Percentiles rank a stretch among this genome's conserved stretches.
These are phyloP conservation scores for Pantala flavescens DNA, from an alignment of 1,140 invertebrate genomes.

Conservation along the genomic window DNA sequence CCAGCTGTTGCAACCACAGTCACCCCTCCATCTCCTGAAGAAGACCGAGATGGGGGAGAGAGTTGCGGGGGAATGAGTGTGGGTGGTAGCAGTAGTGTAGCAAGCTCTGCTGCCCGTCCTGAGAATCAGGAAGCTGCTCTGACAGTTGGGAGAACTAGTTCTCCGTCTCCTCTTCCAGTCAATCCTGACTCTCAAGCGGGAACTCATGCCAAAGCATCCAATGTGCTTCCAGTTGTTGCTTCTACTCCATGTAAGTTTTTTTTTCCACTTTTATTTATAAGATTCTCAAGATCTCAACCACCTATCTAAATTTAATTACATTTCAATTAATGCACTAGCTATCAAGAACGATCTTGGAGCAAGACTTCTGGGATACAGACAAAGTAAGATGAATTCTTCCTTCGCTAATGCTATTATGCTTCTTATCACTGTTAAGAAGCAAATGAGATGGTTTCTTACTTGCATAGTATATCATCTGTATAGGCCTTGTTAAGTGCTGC, in stretches of 20 bases:
- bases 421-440: too few species aligned
- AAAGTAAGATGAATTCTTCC: too few species aligned
- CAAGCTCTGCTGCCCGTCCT: constrained; percentile 17
- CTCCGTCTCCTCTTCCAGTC: background rate
- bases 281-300: too few species aligned
- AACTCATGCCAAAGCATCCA: background rate
- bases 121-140: background rate
- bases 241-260: background rate
- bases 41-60: background rate
- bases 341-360: too few species aligned
- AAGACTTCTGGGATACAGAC: too few species aligned
- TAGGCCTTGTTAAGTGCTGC: too few species aligned
- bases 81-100: constrained; percentile 15
- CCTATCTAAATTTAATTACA: too few species aligned
- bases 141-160: background rate
- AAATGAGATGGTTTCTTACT: too few species aligned
- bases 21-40: constrained; percentile 18
- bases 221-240: background rate
- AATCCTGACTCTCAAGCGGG: background rate
- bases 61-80: background rate
- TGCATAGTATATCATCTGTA: too few species aligned
- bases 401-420: too few species aligned
- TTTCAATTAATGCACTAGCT: too few species aligned
- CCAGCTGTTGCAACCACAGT: constrained; percentile 24
- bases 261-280: too few species aligned